Evolutionary conservation across 1,140 invertebrate species (phyloP).

Genomic region (Diploscapter pachys): DNA sequence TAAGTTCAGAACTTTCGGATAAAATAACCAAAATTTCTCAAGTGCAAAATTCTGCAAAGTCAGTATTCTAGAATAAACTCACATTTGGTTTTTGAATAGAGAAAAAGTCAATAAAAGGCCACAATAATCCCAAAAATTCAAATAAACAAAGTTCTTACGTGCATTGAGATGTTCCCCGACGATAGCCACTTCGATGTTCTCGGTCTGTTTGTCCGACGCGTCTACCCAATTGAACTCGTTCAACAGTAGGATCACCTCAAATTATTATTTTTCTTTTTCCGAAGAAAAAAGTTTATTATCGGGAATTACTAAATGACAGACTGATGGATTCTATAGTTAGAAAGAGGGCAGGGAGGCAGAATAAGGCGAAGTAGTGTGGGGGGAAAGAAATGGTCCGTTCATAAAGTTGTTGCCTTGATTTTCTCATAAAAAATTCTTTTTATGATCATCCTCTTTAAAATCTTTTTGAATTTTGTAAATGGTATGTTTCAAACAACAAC

Average conservation of each 20-base stretch:
- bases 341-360: no score
- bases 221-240: constrained; percentile 99
- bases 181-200: constrained; percentile 51
- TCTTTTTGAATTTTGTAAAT: no score
- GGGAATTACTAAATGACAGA: no score
- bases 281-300: no score
- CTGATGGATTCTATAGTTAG: no score
- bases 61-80: no score
- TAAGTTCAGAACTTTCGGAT: constrained; percentile 25
- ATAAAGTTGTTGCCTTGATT: no score
- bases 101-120: background rate
- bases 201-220: constrained; percentile 48
- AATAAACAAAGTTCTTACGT: background rate
- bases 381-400: no score
- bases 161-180: constrained; percentile 38
- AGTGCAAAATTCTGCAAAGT: background rate
- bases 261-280: constrained; percentile 69
- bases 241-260: constrained; percentile 85
- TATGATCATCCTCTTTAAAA: no score
- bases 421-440: no score
- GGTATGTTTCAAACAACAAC: no score
- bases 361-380: no score
- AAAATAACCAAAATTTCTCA: background rate
- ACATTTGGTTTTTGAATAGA: background rate
- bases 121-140: background rate